Evolutionary conservation across 2,797 vertebrate species (phyloP), one percentile per base, ranked within the genome.

Genomic region (Mormyrops attenuatus): DNA sequence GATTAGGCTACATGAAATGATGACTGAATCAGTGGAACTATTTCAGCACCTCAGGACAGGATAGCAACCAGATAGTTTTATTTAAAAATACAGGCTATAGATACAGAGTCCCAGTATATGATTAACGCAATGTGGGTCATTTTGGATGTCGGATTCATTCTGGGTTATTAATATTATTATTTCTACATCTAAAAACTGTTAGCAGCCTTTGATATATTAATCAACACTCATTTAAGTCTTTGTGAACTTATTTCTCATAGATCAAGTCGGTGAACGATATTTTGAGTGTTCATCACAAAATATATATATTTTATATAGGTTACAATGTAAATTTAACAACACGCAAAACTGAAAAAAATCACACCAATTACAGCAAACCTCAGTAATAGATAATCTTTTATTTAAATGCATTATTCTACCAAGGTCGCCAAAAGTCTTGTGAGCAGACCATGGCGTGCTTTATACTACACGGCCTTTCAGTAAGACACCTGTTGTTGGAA

Each of bases 341-440:
- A 41, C 20, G 26, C 77, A 47, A 1, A 80, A 9, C 17, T n/a
- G 0, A n/a, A n/a, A 47, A 1, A 82, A 82, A 82, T 34, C 15
- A 77, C 17, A 34, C 38, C 69, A 47, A 47, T 47, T 82, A 22
- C 77, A 82, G 0, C 77, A 82, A 22, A 82, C 41, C 41, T 82
- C 77, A 47, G 20, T 80, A 47, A 82, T 22, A 82, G 41, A 82
- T 82, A n/a, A 47, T 47, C 41, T 82, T 47, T 82, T 47, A n/a
- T 82, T 22, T 82, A 82, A 44, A 82, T 47, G 20, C 41, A 82
- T 41, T 17, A 47, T 38, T 92, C 92, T 95, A 96, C 96, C 96
- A 96, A 20, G 96, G 96, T 73, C 96, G 85, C 96, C 96, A 96
- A 49, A 95, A 49, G n/a, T 41, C 90, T 22, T 90, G 88, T 13